Conservation (phyloP, 1,140 invertebrate species). For the Drosophila ogumai region DNA sequence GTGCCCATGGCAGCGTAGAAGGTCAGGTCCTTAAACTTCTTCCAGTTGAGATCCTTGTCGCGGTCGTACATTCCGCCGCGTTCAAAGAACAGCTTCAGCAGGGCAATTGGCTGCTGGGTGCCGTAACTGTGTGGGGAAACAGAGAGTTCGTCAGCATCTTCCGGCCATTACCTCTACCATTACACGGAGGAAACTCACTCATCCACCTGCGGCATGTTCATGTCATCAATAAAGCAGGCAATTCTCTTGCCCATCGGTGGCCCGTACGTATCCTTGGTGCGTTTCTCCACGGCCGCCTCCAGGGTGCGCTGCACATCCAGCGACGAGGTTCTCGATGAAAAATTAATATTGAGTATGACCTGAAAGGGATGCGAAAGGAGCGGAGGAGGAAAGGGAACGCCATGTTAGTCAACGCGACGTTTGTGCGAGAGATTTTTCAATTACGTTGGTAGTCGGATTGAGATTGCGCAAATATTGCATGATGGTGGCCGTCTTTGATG, state of each 20-base stretch:
- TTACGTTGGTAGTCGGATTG: constrained; percentile 89
- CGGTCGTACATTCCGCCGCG: constrained; percentile 94
- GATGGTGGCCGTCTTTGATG: constrained; percentile 95
- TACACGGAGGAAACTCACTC: constrained; percentile 72
- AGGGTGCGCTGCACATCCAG: constrained; percentile 94
- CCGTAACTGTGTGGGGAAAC: constrained; percentile 90
- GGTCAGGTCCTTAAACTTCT: constrained; percentile 93
- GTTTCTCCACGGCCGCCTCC: constrained; percentile 94
- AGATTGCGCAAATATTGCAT: constrained; percentile 91
- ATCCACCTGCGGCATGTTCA: constrained; percentile 96
- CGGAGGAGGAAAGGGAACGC: not conserved
- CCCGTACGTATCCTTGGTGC: constrained; percentile 95
- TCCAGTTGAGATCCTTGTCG: constrained; percentile 96
- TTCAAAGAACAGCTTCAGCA: constrained; percentile 94
- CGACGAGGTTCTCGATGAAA: constrained; percentile 95
- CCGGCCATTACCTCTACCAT: constrained; percentile 5
- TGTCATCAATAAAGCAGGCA: constrained; percentile 95
- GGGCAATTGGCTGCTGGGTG: constrained; percentile 96
- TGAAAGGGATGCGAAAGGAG: constrained; percentile 62
- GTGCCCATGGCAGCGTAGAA: constrained; percentile 92
- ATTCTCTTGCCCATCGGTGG: constrained; percentile 94
- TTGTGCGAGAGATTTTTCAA: constrained; percentile 76
- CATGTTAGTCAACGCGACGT: constrained; percentile 43
- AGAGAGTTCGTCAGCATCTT: constrained; percentile 5
- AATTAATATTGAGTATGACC: constrained; percentile 93